Base-by-base conservation (phyloP, 2,797 vertebrate species). In the Gila robusta region DNA sequence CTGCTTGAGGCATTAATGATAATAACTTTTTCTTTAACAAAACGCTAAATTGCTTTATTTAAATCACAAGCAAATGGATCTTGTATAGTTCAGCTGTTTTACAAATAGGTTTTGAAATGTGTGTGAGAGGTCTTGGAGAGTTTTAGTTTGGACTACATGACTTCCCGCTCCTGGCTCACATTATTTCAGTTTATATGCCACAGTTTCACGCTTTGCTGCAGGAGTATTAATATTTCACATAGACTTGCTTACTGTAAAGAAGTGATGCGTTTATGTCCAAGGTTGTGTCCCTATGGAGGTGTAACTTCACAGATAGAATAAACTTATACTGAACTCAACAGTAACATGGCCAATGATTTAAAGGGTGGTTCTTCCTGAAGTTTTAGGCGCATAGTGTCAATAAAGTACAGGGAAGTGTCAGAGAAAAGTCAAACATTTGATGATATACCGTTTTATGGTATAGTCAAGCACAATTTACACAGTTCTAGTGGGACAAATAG, bases 381-480 rank as follows among this genome's bases (percentile, higher is more conserved):
- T 47, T 79, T 9, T 41, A 28, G 19, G 1, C 0, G 1, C 28
- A 52, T 28, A 14, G 16, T 67, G 62, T 78, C 41, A 69, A 77
- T 41, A 78, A 67, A 78, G 28, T 39, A 23, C 10, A 77, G 59
- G 47, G 47, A 69, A 41, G 44, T 69, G 35, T 32, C 32, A 56
- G 35, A 26, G 47, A 54, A 81, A 81, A 52, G 44, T 70, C 59
- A 81, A 70, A 39, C 64, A 41, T 71, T 71, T 71, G 41, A n/a
- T 52, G 12, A 69, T n/a, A n/a, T 69, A 26, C 52, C 0, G 11
- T 69, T 67, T 67, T 47, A 81, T 69, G 19, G 19, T 17, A 49
- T 49, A 49, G 28, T 21, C 64, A 23, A 47, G 5, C 26, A 35
- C 28, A 69, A 32, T 69, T 69, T 71, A 35, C 64, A 59, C 83